Conservation (phyloP, 1,140 invertebrate species). For the Ectropis grisescens region DNA sequence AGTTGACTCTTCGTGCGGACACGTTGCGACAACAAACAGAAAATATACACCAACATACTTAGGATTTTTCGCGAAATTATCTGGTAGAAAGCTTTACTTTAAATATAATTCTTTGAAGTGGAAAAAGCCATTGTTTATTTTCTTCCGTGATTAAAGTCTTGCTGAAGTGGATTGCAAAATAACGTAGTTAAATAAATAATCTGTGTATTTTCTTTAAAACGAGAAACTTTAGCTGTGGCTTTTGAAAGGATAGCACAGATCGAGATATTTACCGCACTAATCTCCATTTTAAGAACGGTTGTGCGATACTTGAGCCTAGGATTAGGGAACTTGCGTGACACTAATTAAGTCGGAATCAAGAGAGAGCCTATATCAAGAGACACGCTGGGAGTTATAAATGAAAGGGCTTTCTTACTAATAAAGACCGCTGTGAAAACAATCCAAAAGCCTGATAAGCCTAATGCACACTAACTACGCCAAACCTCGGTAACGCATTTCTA, state of each 20-base stretch:
- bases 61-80: constrained; percentile 15
- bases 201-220: too few species aligned
- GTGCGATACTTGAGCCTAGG: constrained; percentile 60
- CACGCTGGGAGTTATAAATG: constrained; percentile 62
- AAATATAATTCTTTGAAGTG: too few species aligned
- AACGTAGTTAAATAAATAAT: too few species aligned
- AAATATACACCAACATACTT: constrained; percentile 41
- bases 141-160: too few species aligned
- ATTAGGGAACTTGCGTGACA: constrained; percentile 68
- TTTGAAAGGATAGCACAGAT: constrained; percentile 58
- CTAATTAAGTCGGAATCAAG: constrained; percentile 68
- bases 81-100: too few species aligned
- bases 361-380: constrained; percentile 62
- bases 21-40: constrained; percentile 37
- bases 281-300: constrained; percentile 68
- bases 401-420: constrained; percentile 66
- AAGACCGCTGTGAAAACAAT: too few species aligned
- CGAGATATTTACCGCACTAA: constrained; percentile 59
- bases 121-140: too few species aligned
- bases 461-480: too few species aligned
- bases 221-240: constrained; percentile 33
- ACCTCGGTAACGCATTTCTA: too few species aligned
- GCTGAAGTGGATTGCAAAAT: too few species aligned
- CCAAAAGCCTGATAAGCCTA: too few species aligned
- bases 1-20: constrained; percentile 54